Evolutionary conservation across 1,140 invertebrate species (phyloP), one percentile per base, ranked within the genome.

Genomic region (Andrena cerasifolii): DNA sequence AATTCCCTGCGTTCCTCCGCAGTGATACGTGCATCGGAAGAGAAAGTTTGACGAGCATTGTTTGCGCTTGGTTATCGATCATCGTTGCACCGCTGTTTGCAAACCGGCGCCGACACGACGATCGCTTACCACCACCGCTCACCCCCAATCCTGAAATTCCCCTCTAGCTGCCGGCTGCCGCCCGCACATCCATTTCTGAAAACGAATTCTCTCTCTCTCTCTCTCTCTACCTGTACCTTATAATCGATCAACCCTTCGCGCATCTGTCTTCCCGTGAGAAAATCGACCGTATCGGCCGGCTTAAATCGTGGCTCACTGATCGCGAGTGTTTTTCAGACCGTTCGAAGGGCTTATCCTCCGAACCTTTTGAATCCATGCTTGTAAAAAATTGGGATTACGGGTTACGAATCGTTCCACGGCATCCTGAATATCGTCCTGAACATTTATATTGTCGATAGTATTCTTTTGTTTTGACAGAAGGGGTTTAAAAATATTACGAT

Each of bases 31-130:
- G 62, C 43, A 18, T 47, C 43, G 62, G 45, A 47, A 65, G 62
- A 26, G 62, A 47, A 65, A 65, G 40, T 70, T 70, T 56, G 66
- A 70, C 66, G 21, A 70, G 66, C 66, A 31, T 70, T 70, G 66
- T 70, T 70, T 70, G 53, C 51, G 16, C 16, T n/a, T 16, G 21
- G 51, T 40, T 70, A 70, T 70, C 66, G 51, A 70, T 56, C 66
- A 56, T 54, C 49, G 51, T 67, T 28, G 36, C 36, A 40, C 24
- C 33, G 36, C 18, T 54, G 66, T 70, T 70, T 70, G 66, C 51
- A 51, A 54, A 70, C 49, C 51, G 66, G 51, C 51, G 31, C 33
- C 66, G 66, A 28, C 49, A 40, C 51, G 66, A 70, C 66, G 66
- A 70, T 70, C 66, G 49, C 24, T 70, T 70, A 70, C 49, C 26